Percentiles rank a stretch among this genome's conserved stretches.
phyloP scores from a whole-genome alignment of 2,888 invertebrate species.

The Trichacis sp. region DNA sequence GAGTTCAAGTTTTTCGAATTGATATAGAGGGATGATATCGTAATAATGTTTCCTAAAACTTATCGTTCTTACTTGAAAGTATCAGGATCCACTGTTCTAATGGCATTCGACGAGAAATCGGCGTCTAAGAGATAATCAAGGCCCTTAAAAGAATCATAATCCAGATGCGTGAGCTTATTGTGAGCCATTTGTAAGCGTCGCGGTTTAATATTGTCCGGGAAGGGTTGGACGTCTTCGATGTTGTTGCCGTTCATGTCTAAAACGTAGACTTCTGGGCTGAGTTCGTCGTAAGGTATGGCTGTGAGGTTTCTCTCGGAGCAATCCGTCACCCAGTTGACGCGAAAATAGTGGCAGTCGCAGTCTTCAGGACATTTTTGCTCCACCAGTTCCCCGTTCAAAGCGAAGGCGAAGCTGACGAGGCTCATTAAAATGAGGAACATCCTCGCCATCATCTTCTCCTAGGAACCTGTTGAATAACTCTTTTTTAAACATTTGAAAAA shows the following conservation, averaged over 20 bases:
- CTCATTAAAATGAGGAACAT: constrained; percentile 39
- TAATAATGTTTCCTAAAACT: no score
- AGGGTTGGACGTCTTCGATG: constrained; percentile 73
- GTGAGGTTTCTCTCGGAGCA: constrained; percentile 82
- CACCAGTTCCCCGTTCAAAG: constrained; percentile 75
- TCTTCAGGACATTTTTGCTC: constrained; percentile 80
- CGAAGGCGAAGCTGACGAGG: constrained; percentile 45
- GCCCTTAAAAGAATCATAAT: constrained; percentile 75
- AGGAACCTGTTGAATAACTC: constrained; percentile 29
- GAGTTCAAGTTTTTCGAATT: no score
- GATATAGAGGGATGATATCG: no score
- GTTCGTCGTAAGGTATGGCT: constrained; percentile 76
- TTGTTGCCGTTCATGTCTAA: constrained; percentile 80
- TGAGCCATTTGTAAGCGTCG: constrained; percentile 79
- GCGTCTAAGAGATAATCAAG: constrained; percentile 78
- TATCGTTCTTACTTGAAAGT: constrained; percentile 75
- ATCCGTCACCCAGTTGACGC: constrained; percentile 83
- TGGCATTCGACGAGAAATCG: constrained; percentile 78
- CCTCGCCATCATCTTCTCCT: constrained; percentile 45
- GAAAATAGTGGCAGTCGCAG: constrained; percentile 82
- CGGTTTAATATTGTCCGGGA: constrained; percentile 78
- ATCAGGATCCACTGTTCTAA: constrained; percentile 76
- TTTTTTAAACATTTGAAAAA: no score
- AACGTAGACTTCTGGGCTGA: constrained; percentile 79
- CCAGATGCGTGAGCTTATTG: constrained; percentile 74